Conservation (phyloP, 2,797 vertebrate genomes). For the Mallotus villosus region DNA sequence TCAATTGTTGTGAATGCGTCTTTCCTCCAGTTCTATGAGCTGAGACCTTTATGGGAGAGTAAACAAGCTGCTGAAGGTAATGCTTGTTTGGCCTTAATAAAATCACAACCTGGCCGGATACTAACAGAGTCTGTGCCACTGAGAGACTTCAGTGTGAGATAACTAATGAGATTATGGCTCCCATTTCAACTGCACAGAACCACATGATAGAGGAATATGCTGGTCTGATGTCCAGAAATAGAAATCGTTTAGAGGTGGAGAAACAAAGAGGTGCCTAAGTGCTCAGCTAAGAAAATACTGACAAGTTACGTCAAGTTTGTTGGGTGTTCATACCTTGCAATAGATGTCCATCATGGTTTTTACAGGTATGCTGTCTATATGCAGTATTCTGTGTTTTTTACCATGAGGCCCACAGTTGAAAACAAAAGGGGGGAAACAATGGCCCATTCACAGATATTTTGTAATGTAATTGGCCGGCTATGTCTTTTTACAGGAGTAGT, state of each 20-base stretch:
- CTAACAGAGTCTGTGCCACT: slow-evolving; percentile 30
- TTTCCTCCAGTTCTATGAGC: slow-evolving; percentile 27
- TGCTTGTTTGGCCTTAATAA: slow-evolving; percentile 51
- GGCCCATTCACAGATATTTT: slow-evolving; percentile 35
- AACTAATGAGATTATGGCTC: slow-evolving; percentile 59
- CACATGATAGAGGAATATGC: slow-evolving; percentile 39
- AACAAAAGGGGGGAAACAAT: slow-evolving; percentile 36
- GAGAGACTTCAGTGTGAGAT: slow-evolving; percentile 49
- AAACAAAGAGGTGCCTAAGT: slow-evolving; percentile 12
- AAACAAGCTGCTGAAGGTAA: slow-evolving; percentile 31
- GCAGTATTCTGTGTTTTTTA: not conserved
- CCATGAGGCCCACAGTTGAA: not conserved
- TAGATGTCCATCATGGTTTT: not conserved
- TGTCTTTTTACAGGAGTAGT: slow-evolving; percentile 19
- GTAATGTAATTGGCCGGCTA: slow-evolving; percentile 44
- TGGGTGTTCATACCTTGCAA: not conserved
- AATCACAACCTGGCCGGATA: slow-evolving; percentile 53
- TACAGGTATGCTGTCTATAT: not conserved
- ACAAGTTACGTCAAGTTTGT: not conserved
- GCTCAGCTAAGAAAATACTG: not conserved
- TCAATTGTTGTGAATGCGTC: slow-evolving; percentile 37
- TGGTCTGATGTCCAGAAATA: slow-evolving; percentile 46
- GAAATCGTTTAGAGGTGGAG: slow-evolving; percentile 30
- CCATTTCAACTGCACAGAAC: slow-evolving; percentile 25
- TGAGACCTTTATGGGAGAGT: slow-evolving; percentile 35